Conservation (phyloP, 2,797 vertebrate genomes). For the Sphaeramia orbicularis region DNA sequence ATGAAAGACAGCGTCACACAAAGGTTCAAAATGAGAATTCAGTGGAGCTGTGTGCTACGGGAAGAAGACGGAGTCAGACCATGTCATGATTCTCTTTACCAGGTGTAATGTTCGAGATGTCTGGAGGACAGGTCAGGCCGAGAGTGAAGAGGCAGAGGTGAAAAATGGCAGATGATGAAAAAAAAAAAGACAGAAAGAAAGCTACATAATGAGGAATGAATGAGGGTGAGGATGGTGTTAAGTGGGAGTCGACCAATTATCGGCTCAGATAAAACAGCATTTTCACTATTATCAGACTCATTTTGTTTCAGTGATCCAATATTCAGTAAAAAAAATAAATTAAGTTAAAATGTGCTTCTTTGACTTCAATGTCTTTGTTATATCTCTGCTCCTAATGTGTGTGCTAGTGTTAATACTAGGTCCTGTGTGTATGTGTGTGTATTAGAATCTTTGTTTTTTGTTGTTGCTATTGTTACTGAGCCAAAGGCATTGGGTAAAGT, state of each 20-base stretch:
- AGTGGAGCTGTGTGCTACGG: constrained; percentile 24
- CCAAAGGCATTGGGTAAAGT: too few species aligned
- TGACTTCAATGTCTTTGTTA: too few species aligned
- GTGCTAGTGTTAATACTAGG: too few species aligned
- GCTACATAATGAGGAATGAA: constrained; percentile 21
- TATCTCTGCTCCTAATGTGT: too few species aligned
- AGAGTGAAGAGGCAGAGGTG: constrained; percentile 32
- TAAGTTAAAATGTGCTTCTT: too few species aligned
- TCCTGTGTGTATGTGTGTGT: too few species aligned
- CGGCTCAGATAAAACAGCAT: too few species aligned
- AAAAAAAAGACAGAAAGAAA: constrained; percentile 50
- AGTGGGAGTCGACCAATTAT: not conserved
- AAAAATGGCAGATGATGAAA: constrained; percentile 40
- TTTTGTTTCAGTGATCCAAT: too few species aligned
- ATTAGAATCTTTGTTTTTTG: too few species aligned
- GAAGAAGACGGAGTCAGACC: constrained; percentile 25
- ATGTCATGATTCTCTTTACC: constrained; percentile 41
- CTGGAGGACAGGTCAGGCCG: constrained; percentile 48
- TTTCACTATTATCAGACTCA: too few species aligned
- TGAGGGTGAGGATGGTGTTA: constrained; percentile 22
- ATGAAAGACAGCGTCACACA: constrained; percentile 24
- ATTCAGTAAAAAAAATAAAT: too few species aligned
- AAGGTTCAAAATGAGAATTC: constrained; percentile 28
- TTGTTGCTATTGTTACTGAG: too few species aligned
- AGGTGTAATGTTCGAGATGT: constrained; percentile 57